phyloP scores from a whole-genome alignment of 2,113 vertebrate genomes.

The Galemys pyrenaicus region DNA sequence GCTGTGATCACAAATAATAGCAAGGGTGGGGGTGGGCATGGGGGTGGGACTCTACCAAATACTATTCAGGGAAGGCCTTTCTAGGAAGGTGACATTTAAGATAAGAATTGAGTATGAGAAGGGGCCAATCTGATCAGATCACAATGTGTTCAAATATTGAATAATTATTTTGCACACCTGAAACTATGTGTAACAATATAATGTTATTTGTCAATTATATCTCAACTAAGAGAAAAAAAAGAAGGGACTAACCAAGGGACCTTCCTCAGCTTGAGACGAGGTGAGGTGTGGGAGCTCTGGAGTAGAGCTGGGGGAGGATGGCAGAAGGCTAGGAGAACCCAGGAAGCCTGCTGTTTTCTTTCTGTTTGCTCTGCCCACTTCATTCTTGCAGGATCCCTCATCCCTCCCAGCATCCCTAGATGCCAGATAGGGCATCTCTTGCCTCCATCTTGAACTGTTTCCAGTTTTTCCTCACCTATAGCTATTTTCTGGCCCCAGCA shows the following conservation, averaged over 20 bases:
- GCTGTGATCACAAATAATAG: constrained; percentile 30
- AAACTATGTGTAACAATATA: no score
- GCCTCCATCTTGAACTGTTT: constrained; percentile 2
- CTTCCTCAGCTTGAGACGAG: background rate
- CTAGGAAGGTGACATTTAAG: constrained; percentile 40
- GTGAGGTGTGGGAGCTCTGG: background rate
- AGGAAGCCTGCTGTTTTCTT: constrained; percentile 18
- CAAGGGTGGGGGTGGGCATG: background rate
- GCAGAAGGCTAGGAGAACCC: background rate
- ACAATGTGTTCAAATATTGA: background rate
- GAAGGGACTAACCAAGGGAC: background rate
- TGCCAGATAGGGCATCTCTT: constrained; percentile 36
- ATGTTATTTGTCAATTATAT: no score
- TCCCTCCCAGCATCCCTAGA: background rate
- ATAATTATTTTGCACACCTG: background rate
- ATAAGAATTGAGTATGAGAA: background rate
- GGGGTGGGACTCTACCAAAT: background rate
- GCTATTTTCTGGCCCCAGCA: constrained; percentile 75
- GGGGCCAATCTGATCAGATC: background rate
- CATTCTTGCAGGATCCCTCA: background rate
- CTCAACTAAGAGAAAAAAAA: no score
- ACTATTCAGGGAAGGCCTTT: constrained; percentile 20
- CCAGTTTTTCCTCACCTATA: constrained; percentile 27
- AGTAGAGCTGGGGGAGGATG: background rate
- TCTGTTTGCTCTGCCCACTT: background rate